Percentiles rank a stretch among this genome's conserved stretches.
phyloP scores from a whole-genome alignment of 2,888 invertebrate genomes.

The Teleiodes luculella region DNA sequence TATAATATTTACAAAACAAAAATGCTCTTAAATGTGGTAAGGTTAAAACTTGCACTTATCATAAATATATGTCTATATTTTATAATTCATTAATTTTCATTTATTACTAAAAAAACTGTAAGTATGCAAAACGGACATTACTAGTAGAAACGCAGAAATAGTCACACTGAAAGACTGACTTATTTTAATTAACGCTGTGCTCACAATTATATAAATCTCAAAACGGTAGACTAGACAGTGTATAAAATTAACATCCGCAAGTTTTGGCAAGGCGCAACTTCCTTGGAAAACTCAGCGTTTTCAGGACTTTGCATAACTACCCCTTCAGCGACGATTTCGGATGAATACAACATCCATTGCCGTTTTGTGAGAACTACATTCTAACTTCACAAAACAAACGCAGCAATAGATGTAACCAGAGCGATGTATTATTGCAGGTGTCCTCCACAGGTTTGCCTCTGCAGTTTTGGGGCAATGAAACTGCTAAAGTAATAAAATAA shows the following conservation, averaged over 20 bases:
- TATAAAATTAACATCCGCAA: slow-evolving; percentile 7
- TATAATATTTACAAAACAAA: too few relatives aligned
- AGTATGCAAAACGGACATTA: too few relatives aligned
- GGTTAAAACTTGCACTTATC: too few relatives aligned
- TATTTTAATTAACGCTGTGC: background rate
- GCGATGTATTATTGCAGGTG: too few relatives aligned
- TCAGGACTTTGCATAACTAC: background rate
- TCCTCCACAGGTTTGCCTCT: background rate
- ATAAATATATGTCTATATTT: too few relatives aligned
- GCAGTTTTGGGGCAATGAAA: background rate
- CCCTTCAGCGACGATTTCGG: background rate
- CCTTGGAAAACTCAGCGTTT: background rate
- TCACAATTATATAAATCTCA: slow-evolving; percentile 2
- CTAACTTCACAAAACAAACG: background rate
- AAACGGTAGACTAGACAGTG: slow-evolving; percentile 6
- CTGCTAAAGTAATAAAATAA: background rate
- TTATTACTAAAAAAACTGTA: too few relatives aligned
- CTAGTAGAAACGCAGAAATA: background rate
- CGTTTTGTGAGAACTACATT: background rate
- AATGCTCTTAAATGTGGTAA: too few relatives aligned
- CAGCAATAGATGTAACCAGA: background rate
- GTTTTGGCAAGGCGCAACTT: slow-evolving; percentile 1
- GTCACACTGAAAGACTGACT: background rate
- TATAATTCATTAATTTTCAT: too few relatives aligned
- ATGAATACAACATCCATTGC: background rate